phyloP scores from a whole-genome alignment of 2,888 invertebrate species.

The Lacanobia wlatinum region DNA sequence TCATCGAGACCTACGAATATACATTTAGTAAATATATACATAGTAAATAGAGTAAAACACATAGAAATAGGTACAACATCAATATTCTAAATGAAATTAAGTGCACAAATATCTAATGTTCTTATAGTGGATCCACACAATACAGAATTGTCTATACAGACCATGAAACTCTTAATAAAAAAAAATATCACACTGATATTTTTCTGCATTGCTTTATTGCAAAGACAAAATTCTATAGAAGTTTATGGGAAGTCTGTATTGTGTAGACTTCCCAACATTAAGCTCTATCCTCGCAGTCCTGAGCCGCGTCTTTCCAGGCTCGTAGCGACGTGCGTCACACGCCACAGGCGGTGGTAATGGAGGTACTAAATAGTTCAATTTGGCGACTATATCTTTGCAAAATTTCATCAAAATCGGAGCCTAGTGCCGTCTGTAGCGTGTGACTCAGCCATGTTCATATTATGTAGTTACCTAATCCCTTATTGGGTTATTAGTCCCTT shows the following conservation, averaged over 20 bases:
- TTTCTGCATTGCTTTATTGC: too few species aligned
- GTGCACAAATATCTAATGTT: background rate
- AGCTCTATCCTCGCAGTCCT: background rate
- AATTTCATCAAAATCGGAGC: background rate
- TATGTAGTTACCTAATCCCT: background rate
- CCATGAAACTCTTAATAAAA: too few species aligned
- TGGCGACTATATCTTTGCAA: background rate
- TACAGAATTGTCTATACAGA: too few species aligned
- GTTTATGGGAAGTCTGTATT: too few species aligned
- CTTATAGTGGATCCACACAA: background rate
- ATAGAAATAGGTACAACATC: slow-evolving; percentile 1
- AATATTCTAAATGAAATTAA: background rate
- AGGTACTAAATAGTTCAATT: too few species aligned
- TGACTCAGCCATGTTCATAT: background rate
- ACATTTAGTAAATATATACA: slow-evolving; percentile 19
- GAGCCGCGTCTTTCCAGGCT: too few species aligned
- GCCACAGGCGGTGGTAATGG: background rate
- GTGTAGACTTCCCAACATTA: background rate
- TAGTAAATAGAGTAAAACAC: slow-evolving; percentile 25
- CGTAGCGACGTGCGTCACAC: too few species aligned
- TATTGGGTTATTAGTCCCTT: too few species aligned
- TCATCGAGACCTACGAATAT: slow-evolving; percentile 19
- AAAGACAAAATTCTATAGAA: too few species aligned
- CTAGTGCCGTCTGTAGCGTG: background rate
- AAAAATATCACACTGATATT: too few species aligned